Conservation (phyloP, 2,113 vertebrate species). For the Odontophorus gujanensis region DNA sequence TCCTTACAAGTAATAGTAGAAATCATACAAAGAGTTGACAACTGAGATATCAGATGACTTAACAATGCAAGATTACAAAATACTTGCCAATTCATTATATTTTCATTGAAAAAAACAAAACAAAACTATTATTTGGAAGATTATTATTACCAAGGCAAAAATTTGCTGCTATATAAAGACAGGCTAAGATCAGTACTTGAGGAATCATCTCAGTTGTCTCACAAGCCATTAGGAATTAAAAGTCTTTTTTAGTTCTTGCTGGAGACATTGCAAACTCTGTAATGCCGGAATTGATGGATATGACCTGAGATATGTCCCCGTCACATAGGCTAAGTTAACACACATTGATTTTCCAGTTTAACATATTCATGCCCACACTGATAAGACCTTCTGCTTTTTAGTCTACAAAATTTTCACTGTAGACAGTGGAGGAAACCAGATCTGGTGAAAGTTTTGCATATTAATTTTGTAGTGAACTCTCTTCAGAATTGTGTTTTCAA, state of each 20-base stretch:
- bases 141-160: not conserved
- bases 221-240: not conserved
- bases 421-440: not conserved
- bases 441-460: not conserved
- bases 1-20: conserved; percentile 46
- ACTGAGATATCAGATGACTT: not conserved
- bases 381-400: not conserved
- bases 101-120: not conserved
- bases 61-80: not conserved
- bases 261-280: not conserved
- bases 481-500: not conserved
- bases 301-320: not conserved
- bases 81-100: not conserved
- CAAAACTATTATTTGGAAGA: not conserved
- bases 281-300: not conserved
- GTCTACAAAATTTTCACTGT: not conserved
- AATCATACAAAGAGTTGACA: conserved; percentile 37
- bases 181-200: not conserved
- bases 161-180: not conserved
- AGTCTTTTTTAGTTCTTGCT: not conserved
- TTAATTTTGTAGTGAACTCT: not conserved
- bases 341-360: not conserved
- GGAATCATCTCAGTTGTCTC: not conserved
- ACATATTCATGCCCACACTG: fast-evolving
- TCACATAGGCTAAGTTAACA: not conserved